These are phyloP conservation scores for Aethina tumida DNA, from an alignment of 1,140 invertebrate genomes.

Conservation along the genomic window DNA sequence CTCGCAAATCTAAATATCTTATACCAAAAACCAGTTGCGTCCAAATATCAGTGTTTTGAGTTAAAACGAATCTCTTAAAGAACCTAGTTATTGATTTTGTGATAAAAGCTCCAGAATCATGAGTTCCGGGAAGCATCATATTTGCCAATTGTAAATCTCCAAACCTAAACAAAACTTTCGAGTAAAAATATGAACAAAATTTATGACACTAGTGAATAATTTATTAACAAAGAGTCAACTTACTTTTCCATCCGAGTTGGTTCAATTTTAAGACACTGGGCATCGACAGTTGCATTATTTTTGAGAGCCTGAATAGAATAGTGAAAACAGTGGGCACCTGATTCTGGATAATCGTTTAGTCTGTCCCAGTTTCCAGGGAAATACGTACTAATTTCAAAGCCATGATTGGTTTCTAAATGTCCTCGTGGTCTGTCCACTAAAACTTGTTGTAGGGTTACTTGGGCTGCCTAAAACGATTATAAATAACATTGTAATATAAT, in stretches of 20 bases:
- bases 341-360: constrained; percentile 18
- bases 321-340: constrained; percentile 38
- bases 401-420: too few relatives aligned
- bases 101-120: constrained; percentile 55
- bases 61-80: constrained; percentile 43
- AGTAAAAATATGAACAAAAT: background rate
- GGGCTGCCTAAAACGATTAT: too few relatives aligned
- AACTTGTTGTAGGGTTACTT: too few relatives aligned
- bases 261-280: constrained; percentile 50
- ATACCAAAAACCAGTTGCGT: constrained; percentile 70
- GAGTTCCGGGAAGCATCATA: constrained; percentile 57
- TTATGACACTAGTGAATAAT: background rate
- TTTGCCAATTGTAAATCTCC: constrained; percentile 43
- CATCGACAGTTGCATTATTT: constrained; percentile 38
- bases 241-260: constrained; percentile 52
- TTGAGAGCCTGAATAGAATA: constrained; percentile 45
- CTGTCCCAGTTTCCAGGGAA: constrained; percentile 30
- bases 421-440: too few relatives aligned
- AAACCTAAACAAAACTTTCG: constrained; percentile 24
- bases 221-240: background rate
- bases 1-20: constrained; percentile 68
- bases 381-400: too few relatives aligned
- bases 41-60: constrained; percentile 70
- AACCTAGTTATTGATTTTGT: constrained; percentile 32
- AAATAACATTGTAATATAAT: too few relatives aligned